Evolutionary conservation across 2,113 vertebrate genomes (phyloP), one percentile per base, ranked within the genome.

Genomic region (Crotophaga sulcirostris): DNA sequence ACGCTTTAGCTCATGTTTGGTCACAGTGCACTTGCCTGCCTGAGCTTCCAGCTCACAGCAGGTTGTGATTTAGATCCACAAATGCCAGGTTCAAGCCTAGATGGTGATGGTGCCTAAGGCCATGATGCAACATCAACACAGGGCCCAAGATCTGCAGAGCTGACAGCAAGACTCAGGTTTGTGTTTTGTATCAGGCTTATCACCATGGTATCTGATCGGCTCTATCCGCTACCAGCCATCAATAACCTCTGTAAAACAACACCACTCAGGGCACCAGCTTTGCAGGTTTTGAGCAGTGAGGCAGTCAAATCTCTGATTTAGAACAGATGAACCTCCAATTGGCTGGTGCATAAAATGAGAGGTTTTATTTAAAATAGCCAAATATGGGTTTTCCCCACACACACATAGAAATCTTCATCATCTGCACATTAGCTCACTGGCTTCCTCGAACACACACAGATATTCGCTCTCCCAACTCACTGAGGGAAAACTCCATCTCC

Each of bases 401-500:
- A 58, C 49, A 64, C 45, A 88, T 67, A 81, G 47, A 72, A 75
- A 69, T 54, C 14, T 42, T 79, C 15, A 67, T 87, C 56, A 69
- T 64, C 68, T 75, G 60, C 64, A 74, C 15, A 16, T 84, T 74
- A 77, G 44, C 44, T 86, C 38, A 42, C 33, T 56, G 47, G 9
- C 21, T 88, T 86, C 34, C 75, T 86, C 72, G 81, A 88, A 86
- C 17, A 72, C 67, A 64, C 72, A 77, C 11, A 89, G 36, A 86
- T 73, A 84, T 8, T 83, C 0, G 0, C 10, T 81, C 14, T 70
- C 52, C 44, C 60, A 70, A 15, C 2, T 3, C n/a, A 56, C 44
- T 1, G 2, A 88, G 64, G 63, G 52, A 94, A 93, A 94, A 84
- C 89, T 95, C 72, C 17, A 74, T 78, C 93, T 91, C 75, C 47